These are phyloP conservation scores for Ericerus pela DNA, from an alignment of 1,140 invertebrate species.

Conservation along the genomic window DNA sequence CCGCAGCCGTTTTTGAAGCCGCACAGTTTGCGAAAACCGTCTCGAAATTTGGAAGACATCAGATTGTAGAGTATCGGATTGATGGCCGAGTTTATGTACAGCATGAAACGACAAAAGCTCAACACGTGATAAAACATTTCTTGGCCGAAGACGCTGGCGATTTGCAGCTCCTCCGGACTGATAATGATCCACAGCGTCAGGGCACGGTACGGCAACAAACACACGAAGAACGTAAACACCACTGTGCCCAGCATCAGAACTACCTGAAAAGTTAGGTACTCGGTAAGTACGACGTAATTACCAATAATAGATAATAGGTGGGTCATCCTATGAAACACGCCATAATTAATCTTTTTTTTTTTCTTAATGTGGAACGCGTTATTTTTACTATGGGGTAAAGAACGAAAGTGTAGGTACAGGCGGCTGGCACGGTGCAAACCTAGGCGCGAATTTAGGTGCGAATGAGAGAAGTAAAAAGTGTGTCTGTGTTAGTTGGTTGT, in stretches of 20 bases:
- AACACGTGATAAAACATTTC: slow-evolving; percentile 62
- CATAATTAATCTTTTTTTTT: too few relatives aligned
- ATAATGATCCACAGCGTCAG: slow-evolving; percentile 67
- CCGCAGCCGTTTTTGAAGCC: slow-evolving; percentile 25
- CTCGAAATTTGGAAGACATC: slow-evolving; percentile 72
- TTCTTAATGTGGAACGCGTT: too few relatives aligned
- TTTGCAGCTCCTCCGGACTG: slow-evolving; percentile 36
- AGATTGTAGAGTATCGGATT: slow-evolving; percentile 71
- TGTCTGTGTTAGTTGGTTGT: too few relatives aligned
- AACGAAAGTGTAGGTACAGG: too few relatives aligned
- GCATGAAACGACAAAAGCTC: slow-evolving; percentile 69
- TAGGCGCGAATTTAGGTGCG: too few relatives aligned
- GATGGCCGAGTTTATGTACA: slow-evolving; percentile 68
- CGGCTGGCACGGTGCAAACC: too few relatives aligned
- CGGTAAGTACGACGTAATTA: too few relatives aligned
- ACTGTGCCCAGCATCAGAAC: slow-evolving; percentile 70
- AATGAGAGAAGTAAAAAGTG: too few relatives aligned
- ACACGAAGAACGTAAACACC: slow-evolving; percentile 71
- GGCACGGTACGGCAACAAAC: slow-evolving; percentile 66
- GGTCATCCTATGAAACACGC: too few relatives aligned
- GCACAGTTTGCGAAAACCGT: slow-evolving; percentile 52
- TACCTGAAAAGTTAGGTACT: slow-evolving; percentile 55
- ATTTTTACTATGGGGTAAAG: too few relatives aligned
- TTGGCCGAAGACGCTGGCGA: slow-evolving; percentile 41
- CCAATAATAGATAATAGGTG: too few relatives aligned